Base-by-base conservation (phyloP, 2,888 invertebrate species). In the Gymnocheta viridis region DNA sequence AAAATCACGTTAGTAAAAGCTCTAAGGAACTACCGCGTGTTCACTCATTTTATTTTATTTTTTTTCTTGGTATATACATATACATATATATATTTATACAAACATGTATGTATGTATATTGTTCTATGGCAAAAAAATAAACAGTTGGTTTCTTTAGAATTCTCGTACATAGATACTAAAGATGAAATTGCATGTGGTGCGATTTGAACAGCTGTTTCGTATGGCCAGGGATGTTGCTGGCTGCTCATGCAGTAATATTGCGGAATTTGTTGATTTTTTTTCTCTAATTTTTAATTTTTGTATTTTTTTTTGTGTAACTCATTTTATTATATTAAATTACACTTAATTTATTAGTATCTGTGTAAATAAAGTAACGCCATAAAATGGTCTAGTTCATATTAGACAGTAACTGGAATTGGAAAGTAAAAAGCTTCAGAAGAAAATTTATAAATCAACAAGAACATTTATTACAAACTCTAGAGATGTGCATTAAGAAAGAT, bases 1-100 rank as follows among this genome's bases (percentile, higher is more conserved):
- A 62, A 81, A 81, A 60, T 49, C 74, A 74, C 69, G 74, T 69
- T 69, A 74, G 60, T 54, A 69, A 67, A 69, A 81, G 51, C 81
- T 74, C 74, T 54, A 67, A 54, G 69, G 74, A 81, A 62, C 62
- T 62, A 62, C 74, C 74, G 74, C 74, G 74, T 74, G 69, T 44
- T 81, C 74, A 69, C 54, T 81, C 74, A 62, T 81, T 81, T 81
- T 69, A 44, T 35, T 58, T 32, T 67, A 35, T 24, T 44, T 19
- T 44, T 56, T 51, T 70, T 72, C 12, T n/a, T 56, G 14, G 4
- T 58, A 56, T 47, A 49, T 47, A 22, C 51, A 10, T 9, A 22
- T 12, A n/a, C 7, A 24, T 3, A 49, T 14, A 38, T 22, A 5
- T 51, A 10, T 5, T 22, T 2, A 41, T 41, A 17, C 19, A 19